Evolutionary conservation across 1,140 invertebrate genomes (phyloP), one percentile per base, ranked within the genome.

Genomic region (Trissolcus basalis): DNA sequence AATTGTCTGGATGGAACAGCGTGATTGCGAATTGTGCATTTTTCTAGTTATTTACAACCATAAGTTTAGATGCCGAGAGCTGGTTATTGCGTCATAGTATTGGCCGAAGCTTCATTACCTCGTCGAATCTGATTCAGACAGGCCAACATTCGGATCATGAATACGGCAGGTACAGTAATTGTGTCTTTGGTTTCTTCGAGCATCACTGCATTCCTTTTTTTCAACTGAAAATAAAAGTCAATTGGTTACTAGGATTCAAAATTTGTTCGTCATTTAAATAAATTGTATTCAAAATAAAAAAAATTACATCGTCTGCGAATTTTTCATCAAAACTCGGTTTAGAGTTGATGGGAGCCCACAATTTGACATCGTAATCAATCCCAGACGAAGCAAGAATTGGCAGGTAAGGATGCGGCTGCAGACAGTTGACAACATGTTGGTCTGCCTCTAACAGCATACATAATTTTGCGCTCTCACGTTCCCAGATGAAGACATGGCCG

Each of bases 361-460:
- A 84, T 86, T 97, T 97, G 7, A 97, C 91, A 82, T 97, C 94
- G 85, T 97, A 95, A 83, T 97, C 96, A 63, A 97, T 96, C 7
- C 96, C 96, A 68, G 95, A 96, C 6, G 95, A 94, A 0, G 95
- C 95, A 4, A 97, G 82, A 74, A 96, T 91, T 56, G 95, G 95
- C 60, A 95, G 86, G 68, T 89, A 92, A 0, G 95, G 95, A 88
- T 97, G 96, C 0, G 96, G 96, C 81, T 96, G 94, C 0, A 96
- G 81, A 85, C 95, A 95, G 86, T 96, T 96, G 19, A 96, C 95
- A 0, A 97, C 95, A 82, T 95, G 95, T 50, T 92, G 91, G 88
- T 97, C 96, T 4, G 93, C 96, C 82, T 96, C 92, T 27, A 96
- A 83, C 0, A 96, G 85, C 91, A 94, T 96, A n/a, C 92, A 91